Percentiles rank a stretch among this genome's conserved stretches.
phyloP scores from a whole-genome alignment of 2,113 vertebrate species.

The Nesoenas mayeri region DNA sequence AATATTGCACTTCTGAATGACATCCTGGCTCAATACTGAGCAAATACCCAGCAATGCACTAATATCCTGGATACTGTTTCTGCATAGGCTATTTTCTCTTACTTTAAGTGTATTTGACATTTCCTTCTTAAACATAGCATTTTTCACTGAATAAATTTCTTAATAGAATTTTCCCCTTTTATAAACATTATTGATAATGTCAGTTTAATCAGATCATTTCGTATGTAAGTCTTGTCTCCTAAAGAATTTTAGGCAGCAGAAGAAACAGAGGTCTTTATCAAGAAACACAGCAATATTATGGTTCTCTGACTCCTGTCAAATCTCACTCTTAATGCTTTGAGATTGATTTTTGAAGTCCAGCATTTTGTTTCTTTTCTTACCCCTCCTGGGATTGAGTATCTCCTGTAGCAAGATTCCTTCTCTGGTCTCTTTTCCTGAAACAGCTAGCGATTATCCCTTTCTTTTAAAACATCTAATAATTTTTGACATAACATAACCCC shows the following conservation, averaged over 20 bases:
- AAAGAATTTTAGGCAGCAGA: not conserved
- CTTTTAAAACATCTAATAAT: not conserved
- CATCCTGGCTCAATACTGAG: not conserved
- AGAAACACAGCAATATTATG: not conserved
- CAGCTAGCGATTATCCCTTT: not conserved
- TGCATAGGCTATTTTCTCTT: not conserved
- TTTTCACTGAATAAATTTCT: not conserved
- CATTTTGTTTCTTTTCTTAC: not conserved
- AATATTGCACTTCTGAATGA: not conserved
- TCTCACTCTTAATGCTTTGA: not conserved
- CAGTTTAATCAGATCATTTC: not conserved
- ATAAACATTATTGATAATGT: not conserved
- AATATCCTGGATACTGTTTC: not conserved
- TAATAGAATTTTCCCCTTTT: not conserved
- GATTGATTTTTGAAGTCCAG: not conserved
- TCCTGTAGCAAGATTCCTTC: not conserved
- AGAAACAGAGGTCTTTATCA: not conserved
- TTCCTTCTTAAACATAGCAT: not conserved
- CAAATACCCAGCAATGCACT: not conserved
- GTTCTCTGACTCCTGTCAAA: not conserved
- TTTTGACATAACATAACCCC: not conserved
- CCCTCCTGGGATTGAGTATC: not conserved
- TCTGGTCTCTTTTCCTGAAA: not conserved
- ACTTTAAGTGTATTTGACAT: not conserved
- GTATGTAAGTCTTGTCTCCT: not conserved